phyloP scores from a whole-genome alignment of 2,113 vertebrate species.

The Rhinogobius similis region DNA sequence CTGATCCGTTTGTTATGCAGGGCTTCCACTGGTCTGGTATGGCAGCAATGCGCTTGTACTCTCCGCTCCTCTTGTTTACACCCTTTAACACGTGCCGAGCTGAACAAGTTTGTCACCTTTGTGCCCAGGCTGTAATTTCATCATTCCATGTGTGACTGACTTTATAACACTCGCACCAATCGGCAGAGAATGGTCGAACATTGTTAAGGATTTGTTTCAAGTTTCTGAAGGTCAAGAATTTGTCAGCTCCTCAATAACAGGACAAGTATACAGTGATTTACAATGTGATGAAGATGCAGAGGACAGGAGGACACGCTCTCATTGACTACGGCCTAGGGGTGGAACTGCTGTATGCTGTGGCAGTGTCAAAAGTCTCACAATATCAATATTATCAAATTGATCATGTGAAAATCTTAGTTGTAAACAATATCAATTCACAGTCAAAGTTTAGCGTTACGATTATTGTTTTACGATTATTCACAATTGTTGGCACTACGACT shows the following conservation, averaged over 20 bases:
- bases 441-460: no score
- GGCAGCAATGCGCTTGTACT: conserved; percentile 36
- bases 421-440: no score
- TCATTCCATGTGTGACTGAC: background rate
- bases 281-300: background rate
- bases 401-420: no score
- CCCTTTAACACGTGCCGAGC: conserved; percentile 16
- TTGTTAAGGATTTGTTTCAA: background rate
- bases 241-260: conserved; percentile 36
- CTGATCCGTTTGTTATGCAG: background rate
- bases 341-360: background rate
- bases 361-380: background rate
- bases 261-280: background rate
- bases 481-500: no score
- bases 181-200: background rate
- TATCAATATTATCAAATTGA: no score
- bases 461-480: no score
- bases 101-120: conserved; percentile 11
- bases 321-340: background rate
- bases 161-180: no score
- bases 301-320: background rate
- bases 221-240: conserved; percentile 20
- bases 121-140: background rate
- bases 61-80: conserved; percentile 3
- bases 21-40: conserved; percentile 47